phyloP scores from a whole-genome alignment of 2,113 vertebrate species.

The Psammodynastes pulverulentus region DNA sequence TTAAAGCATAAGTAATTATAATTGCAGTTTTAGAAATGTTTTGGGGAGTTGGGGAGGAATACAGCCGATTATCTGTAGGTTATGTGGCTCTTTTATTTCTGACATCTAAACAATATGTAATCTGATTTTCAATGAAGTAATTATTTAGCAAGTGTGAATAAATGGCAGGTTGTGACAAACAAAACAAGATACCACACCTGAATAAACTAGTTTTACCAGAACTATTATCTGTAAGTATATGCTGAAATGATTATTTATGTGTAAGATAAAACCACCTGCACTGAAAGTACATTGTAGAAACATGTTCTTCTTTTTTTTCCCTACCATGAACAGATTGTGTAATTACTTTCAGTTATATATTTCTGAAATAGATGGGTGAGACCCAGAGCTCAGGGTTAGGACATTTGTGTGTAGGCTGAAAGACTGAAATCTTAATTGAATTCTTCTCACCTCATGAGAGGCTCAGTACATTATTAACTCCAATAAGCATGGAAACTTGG shows the following conservation, averaged over 20 bases:
- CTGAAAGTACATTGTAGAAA: conserved; percentile 42
- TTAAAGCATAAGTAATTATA: conserved; percentile 31
- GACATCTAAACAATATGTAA: conserved; percentile 72
- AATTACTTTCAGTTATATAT: conserved; percentile 38
- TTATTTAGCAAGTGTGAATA: conserved; percentile 59
- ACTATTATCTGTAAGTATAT: conserved; percentile 65
- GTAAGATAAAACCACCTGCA: conserved; percentile 64
- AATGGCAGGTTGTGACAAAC: conserved; percentile 60
- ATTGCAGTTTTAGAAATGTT: conserved; percentile 19
- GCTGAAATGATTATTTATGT: conserved; percentile 64
- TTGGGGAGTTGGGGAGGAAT: background rate
- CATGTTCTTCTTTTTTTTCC: conserved; percentile 33
- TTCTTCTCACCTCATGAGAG: background rate
- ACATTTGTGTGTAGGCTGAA: conserved; percentile 15
- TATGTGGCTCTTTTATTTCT: conserved; percentile 60
- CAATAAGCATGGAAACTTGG: background rate
- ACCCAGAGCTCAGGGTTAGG: conserved; percentile 27
- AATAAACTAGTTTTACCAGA: conserved; percentile 63
- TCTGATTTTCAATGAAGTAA: conserved; percentile 70
- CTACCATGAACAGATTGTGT: conserved; percentile 11
- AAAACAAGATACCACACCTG: conserved; percentile 69
- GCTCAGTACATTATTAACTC: background rate
- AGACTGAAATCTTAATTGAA: conserved; percentile 23
- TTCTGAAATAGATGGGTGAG: conserved; percentile 32
- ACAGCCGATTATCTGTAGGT: conserved; percentile 47